A percentile compares a stretch with the other conserved stretches of the same genome.
These are phyloP conservation scores for Agonopterix heracliana DNA, from an alignment of 2,888 invertebrate species.

Conservation along the genomic window DNA sequence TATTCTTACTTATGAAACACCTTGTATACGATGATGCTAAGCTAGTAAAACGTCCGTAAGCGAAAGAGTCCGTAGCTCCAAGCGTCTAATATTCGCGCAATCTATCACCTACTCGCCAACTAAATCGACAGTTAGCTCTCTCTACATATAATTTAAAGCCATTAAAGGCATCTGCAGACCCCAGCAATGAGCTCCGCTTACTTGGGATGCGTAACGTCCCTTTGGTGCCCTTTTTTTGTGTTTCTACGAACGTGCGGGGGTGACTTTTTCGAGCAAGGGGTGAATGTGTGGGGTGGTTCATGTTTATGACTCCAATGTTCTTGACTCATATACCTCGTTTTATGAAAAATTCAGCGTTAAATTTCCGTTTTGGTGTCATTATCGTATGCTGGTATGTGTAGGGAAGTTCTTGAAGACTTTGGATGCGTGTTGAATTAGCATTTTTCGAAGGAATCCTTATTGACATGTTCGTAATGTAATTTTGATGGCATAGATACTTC, in stretches of 20 bases:
- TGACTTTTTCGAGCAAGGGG: constrained; percentile 74
- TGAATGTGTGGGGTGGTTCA: constrained; percentile 64
- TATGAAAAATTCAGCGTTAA: constrained; percentile 63
- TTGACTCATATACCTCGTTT: constrained; percentile 70
- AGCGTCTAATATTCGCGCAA: constrained; percentile 20
- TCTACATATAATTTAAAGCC: constrained; percentile 75
- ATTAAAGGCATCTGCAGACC: constrained; percentile 75
- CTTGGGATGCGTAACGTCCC: constrained; percentile 72
- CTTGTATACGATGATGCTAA: too few relatives aligned
- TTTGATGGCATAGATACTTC: too few relatives aligned
- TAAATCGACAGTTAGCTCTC: constrained; percentile 63
- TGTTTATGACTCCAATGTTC: constrained; percentile 69
- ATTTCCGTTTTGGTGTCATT: constrained; percentile 60
- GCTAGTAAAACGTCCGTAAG: too few relatives aligned
- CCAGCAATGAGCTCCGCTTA: constrained; percentile 67
- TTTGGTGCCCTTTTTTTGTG: constrained; percentile 69
- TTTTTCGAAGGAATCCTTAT: constrained; percentile 15
- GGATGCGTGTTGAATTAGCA: constrained; percentile 35
- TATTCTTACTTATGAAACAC: too few relatives aligned
- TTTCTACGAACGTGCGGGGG: constrained; percentile 71
- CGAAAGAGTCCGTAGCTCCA: not conserved
- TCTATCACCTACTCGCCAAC: constrained; percentile 56
- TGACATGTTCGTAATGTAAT: too few relatives aligned
- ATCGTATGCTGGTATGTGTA: constrained; percentile 45
- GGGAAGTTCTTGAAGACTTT: constrained; percentile 22